Base-by-base conservation (phyloP, 2,113 vertebrate genomes). In the Trogon surrucura region DNA sequence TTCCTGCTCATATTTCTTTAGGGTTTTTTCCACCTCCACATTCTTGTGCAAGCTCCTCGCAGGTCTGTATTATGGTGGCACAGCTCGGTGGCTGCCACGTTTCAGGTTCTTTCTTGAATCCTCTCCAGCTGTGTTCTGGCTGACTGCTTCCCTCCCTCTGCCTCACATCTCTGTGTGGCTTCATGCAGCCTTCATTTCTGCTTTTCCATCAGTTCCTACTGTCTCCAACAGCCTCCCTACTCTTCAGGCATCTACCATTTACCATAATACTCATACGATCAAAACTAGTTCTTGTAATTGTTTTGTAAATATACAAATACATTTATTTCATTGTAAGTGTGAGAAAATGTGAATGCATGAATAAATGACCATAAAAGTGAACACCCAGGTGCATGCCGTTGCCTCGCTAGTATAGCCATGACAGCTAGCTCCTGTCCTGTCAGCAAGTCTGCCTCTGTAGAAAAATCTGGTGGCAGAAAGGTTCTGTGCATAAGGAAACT, bases 381-480 rank as follows among this genome's bases (percentile, higher is more conserved):
- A 78, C 21, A 26, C 13, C 22, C 47, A 51, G 19, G 26, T 74
- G 29, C 27, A 26, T 19, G 16, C 4, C 32, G 10, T 17, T 85
- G 51, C 8, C n/a, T 13, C 0, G 0, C 30, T 32, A 14, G 21
- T 47, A 70, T n/a, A 56, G 50, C 22, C 7, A 1, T 53, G 54
- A 23, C 47, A 80, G 57, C 19, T n/a, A 50, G 21, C 11, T 73
- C 32, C 48, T 25, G 36, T 27, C 53, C 38, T 44, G 18, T 30
- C 13, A 11, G 38, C 29, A 22, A 3, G 65, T 45, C 38, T 26
- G 19, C 41, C 26, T 69, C 20, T 5, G 1, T 6, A n/a, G 41
- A 53, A 23, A 70, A 88, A 70, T 58, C 27, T 20, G 9, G 13
- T n/a, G 47, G 45, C 26, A 73, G 64, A 69, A 83, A 58, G 25